Evolutionary conservation across 2,797 vertebrate species (phyloP).

Genomic region (Pseudomugil gertrudae): DNA sequence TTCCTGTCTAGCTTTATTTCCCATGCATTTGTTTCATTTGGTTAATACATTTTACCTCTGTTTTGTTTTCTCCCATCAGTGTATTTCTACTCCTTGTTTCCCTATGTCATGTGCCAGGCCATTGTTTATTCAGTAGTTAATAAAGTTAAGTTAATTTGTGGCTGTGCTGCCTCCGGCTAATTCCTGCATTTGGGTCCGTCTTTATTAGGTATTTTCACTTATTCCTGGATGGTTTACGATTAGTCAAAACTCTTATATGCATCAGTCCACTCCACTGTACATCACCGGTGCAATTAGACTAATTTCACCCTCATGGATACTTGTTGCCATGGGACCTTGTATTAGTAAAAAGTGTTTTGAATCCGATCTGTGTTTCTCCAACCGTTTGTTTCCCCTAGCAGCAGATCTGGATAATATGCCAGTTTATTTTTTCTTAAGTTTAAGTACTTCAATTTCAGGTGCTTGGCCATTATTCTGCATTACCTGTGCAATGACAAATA

Average conservation of each 20-base stretch:
- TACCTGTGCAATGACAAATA: not conserved
- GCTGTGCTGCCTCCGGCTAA: too few species aligned
- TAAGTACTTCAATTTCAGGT: not conserved
- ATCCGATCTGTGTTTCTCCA: slow-evolving; percentile 38
- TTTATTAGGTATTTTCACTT: not conserved
- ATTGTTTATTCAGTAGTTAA: too few species aligned
- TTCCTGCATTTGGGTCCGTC: too few species aligned
- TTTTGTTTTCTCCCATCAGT: too few species aligned
- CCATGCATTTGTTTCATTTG: too few species aligned
- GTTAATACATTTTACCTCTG: too few species aligned
- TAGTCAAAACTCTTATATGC: slow-evolving; percentile 26
- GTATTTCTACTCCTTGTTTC: too few species aligned
- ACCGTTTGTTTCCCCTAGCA: slow-evolving; percentile 55
- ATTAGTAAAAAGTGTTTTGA: slow-evolving; percentile 48
- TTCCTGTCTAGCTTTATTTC: too few species aligned
- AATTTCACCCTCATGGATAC: slow-evolving; percentile 29
- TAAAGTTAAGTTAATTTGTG: too few species aligned
- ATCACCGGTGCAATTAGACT: slow-evolving; percentile 26
- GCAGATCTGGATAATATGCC: slow-evolving; percentile 23
- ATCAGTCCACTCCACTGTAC: slow-evolving; percentile 15
- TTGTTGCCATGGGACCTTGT: slow-evolving; percentile 28
- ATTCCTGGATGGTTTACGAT: slow-evolving; percentile 17
- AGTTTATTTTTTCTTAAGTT: not conserved
- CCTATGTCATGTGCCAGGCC: too few species aligned
- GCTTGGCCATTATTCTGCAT: not conserved